Evolutionary conservation across 92 coral and sea anemone genomes (phyloP).

Genomic region (Phenganax marumi): DNA sequence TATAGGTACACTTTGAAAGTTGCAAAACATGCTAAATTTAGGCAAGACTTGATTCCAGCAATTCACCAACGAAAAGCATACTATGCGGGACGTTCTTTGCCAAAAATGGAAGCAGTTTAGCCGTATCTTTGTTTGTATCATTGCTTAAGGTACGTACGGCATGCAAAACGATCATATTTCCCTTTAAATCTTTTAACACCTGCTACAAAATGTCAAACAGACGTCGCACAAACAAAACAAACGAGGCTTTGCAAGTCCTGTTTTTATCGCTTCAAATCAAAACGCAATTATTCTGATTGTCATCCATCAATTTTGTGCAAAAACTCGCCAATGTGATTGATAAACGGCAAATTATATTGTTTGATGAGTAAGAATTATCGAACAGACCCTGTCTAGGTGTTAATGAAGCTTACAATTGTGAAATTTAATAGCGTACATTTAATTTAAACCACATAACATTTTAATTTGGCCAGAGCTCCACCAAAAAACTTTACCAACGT

Average conservation of each 20-base stretch:
- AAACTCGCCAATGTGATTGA: not conserved
- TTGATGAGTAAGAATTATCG: not conserved
- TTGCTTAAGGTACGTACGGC: not conserved
- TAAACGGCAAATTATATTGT: not conserved
- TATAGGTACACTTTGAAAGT: too few relatives aligned
- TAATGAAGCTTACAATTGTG: not conserved
- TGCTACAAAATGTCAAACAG: not conserved
- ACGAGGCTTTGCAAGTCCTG: not conserved
- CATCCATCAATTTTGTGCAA: not conserved
- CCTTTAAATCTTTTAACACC: constrained; percentile 4
- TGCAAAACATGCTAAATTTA: too few relatives aligned
- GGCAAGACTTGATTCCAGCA: too few relatives aligned
- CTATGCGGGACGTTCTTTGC: not conserved
- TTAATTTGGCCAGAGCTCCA: not conserved
- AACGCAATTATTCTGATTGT: not conserved
- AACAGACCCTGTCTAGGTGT: not conserved
- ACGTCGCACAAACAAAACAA: not conserved
- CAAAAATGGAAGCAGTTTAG: constrained; percentile 8
- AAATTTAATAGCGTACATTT: constrained; percentile 3
- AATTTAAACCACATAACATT: not conserved
- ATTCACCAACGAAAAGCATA: not conserved
- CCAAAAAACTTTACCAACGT: not conserved
- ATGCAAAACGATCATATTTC: constrained; percentile 7
- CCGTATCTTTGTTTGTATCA: not conserved
- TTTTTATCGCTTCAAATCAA: not conserved